Evolutionary conservation across 2,888 invertebrate genomes (phyloP).

Genomic region (Ethmia dodecea): DNA sequence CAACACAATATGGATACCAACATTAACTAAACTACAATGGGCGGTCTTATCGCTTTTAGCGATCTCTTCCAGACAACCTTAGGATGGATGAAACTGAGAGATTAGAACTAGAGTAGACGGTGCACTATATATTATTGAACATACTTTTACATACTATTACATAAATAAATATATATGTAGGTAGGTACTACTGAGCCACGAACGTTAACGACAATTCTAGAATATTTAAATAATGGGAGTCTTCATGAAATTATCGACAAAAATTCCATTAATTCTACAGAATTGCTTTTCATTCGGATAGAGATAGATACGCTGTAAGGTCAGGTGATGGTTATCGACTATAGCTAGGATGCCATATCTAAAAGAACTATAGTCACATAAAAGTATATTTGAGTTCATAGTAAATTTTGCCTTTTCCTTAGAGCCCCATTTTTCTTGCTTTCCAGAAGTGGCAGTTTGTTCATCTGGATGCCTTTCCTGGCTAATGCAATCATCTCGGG

Average conservation of each 20-base stretch:
- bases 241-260: background rate
- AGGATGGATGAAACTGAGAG: no score
- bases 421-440: background rate
- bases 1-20: no score
- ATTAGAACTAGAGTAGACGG: no score
- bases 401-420: no score
- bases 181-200: background rate
- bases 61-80: no score
- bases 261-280: background rate
- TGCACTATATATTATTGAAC: no score
- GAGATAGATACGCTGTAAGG: background rate
- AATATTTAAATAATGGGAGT: background rate
- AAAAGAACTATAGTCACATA: background rate
- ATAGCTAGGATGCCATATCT: background rate
- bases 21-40: background rate
- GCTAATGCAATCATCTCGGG: constrained; percentile 24
- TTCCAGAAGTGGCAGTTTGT: constrained; percentile 29
- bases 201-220: background rate
- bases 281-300: no score
- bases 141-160: no score
- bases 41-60: no score
- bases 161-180: no score
- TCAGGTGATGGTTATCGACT: background rate
- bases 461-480: constrained; percentile 35
- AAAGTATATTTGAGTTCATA: background rate